Conservation (phyloP, 2,797 vertebrate species). For the Knipowitschia caucasica region DNA sequence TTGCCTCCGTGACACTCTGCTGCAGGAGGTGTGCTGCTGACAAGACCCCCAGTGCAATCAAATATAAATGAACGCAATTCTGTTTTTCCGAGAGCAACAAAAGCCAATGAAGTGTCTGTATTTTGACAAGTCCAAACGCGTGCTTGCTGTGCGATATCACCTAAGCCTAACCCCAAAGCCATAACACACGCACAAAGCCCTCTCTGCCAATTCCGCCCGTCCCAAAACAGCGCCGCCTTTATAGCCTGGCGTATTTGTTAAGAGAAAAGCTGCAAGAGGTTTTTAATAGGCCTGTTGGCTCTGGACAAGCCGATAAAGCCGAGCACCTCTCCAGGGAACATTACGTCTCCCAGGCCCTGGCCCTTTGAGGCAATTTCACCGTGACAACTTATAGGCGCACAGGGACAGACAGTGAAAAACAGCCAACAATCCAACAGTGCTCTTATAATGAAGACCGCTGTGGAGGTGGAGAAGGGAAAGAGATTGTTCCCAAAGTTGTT, state of each 20-base stretch:
- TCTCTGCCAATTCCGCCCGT: slow-evolving; percentile 32
- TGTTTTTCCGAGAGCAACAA: neutral
- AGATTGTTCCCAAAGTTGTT: slow-evolving; percentile 33
- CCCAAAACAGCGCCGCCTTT: slow-evolving; percentile 36
- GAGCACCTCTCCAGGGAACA: slow-evolving; percentile 43
- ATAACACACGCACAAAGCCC: slow-evolving; percentile 27
- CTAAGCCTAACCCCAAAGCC: neutral
- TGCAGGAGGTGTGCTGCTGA: neutral
- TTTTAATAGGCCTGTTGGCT: slow-evolving; percentile 52
- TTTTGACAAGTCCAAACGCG: slow-evolving; percentile 27
- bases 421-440: slow-evolving; percentile 30
- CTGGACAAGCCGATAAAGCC: slow-evolving; percentile 53
- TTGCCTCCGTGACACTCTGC: too few species aligned
- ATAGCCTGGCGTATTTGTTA: slow-evolving; percentile 57
- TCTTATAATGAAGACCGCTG: slow-evolving; percentile 44
- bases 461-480: slow-evolving; percentile 4
- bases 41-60: neutral
- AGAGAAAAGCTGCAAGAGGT: slow-evolving; percentile 53
- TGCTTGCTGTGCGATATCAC: slow-evolving; percentile 35
- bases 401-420: slow-evolving; percentile 29
- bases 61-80: neutral
- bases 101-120: slow-evolving; percentile 11
- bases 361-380: slow-evolving; percentile 39
- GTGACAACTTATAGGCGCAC: slow-evolving; percentile 35
- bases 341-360: slow-evolving; percentile 28